Evolutionary conservation across 2,888 invertebrate species (phyloP), one percentile per base, ranked within the genome.

Genomic region (Cephalotes varians): DNA sequence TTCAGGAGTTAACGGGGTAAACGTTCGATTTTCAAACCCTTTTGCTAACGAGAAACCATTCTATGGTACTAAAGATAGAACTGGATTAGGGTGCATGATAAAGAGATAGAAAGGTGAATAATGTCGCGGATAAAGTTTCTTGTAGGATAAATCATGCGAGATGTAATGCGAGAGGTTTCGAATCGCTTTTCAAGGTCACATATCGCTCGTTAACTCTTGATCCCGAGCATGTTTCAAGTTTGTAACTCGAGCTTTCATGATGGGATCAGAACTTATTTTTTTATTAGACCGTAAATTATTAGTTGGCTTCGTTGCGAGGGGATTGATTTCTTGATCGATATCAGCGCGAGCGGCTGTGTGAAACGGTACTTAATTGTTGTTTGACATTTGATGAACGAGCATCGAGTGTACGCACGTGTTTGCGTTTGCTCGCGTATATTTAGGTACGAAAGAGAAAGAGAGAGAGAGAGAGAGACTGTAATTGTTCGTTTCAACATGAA

Each of bases 281-380:
- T 67, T 54, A 77, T 28, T 15, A 7, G 28, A 6, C 10, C 67
- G 25, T 74, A 60, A 74, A 62, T 64, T 34, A 74, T 77, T 21
- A 15, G 31, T 83, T 81, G n/a, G 73, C 62, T 69, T 40, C 9
- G 64, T 77, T 62, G 76, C 64, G 44, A 77, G 64, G 31, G 21
- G n/a, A 81, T 87, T 79, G 56, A 83, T 86, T 86, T 69, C 37
- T 77, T 47, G 28, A 73, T 60, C 31, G 25, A 62, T 44, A 64
- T 74, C 40, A 56, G 21, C 44, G 56, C 44, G 25, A 56, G 37
- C 37, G 54, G n/a, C 21, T 76, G 47, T 81, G 56, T 56, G 34
- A 65, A 64, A 82, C 62, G 86, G 88, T 88, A 88, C 88, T 88
- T 88, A 88, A 88, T 67, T 62, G 28, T 67, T 51, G 40, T 54